Base-by-base conservation (phyloP, 2,888 invertebrate species). In the Zaprionus obscuricornis region DNA sequence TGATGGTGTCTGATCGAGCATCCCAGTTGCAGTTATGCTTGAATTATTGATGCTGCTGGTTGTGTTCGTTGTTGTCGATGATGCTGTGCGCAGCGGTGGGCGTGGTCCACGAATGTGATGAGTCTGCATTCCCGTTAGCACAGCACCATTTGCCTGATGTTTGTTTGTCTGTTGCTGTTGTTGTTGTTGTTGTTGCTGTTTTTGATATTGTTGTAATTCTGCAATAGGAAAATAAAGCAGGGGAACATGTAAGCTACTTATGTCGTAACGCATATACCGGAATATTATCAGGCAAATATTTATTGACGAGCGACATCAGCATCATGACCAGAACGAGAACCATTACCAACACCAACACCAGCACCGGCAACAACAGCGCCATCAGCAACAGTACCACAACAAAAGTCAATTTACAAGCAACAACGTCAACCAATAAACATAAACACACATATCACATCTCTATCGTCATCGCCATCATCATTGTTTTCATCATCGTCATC, bases 31-130 rank as follows among this genome's bases (percentile, higher is more conserved):
- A 39, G 37, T 63, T 31, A 59, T 50, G 36, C 27, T 52, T 1
- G 65, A 31, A 36, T 27, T 40, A 24, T 40, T 64, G 24, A 56
- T 74, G 52, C 60, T 83, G 50, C 68, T 59, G 45, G 60, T 55
- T 10, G 55, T 49, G 8, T 46, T 56, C 11, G 77, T 70, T 54
- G 58, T 78, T 62, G 59, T 86, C 3, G 89, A 89, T 24, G 90
- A 89, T 63, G 90, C 90, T n/a, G 90, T 90, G 34, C 90, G 89
- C 55, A 90, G 85, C 22, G 90, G 90, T 65, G 90, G 90, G 46
- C 90, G 82, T 62, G 90, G 90, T 17, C 90, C 89, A 20, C 90
- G 87, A 86, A 90, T 88, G 56, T 90, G 88, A 77, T 89, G 89
- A 16, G 77, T 16, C 31, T 86, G 88, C 65, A 83, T 69, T 18